Base-by-base conservation (phyloP, 2,888 invertebrate genomes). In the Acanthosoma haemorrhoidale region DNA sequence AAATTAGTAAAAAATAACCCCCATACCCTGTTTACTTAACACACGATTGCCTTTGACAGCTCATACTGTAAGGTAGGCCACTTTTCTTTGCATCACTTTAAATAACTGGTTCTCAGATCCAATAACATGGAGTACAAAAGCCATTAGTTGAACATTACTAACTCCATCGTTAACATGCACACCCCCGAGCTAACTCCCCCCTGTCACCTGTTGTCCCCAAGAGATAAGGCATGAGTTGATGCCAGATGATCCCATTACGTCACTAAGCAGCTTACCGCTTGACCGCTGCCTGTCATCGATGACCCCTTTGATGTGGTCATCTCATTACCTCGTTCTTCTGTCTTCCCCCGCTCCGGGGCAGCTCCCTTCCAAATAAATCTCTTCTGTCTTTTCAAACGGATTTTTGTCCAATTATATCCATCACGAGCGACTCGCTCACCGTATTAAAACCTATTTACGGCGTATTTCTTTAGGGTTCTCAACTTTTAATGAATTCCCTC, bases 221-320 rank as follows among this genome's bases (percentile, higher is more conserved):
- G n/a, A 18, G 25, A 16, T 16, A 13, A 8, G 8, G 41, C 41
- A 13, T n/a, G 15, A 15, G 8, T 15, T 41, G 18, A 15, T 18
- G 51, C 4, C n/a, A 25, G 59, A 61, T 61, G 51, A 61, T 61
- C 34, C 32, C 61, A 36, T 34, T 21, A 61, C n/a, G 25, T 13
- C 18, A 16, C 38, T 61, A 61, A 61, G 61, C n/a, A 36, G 61
- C 61, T 61, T 61, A 61, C 21, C 13, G 16, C 16, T 36, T 51
- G 51, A 51, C 51, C 61, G n/a, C 36, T n/a, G 61, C 16, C 36
- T 18, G 32, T 31, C 34, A 59, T 34, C 34, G 61, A 34, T 21
- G n/a, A 8, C n/a, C 25, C n/a, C 61, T 61, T 61, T 61, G 61
- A 61, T 61, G 61, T 61, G 61, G 61, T 61, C 61, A 25, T 61